These are phyloP conservation scores for Protula sp. DNA, from an alignment of 2,888 invertebrate genomes.

Conservation along the genomic window DNA sequence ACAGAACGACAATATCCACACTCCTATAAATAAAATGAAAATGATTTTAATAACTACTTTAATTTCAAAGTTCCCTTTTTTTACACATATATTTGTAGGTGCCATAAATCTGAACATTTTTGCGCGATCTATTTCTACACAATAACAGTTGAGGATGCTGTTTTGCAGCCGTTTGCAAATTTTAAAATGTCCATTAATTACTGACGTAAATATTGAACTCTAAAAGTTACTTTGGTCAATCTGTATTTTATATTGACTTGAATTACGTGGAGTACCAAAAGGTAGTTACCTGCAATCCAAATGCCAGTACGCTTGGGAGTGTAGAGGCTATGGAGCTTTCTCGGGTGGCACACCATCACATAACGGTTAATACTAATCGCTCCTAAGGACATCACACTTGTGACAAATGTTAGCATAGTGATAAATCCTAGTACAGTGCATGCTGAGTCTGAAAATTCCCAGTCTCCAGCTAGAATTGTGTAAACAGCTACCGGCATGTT, in stretches of 20 bases:
- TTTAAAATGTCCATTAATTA: no score
- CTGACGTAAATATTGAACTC: no score
- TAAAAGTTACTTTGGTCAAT: no score
- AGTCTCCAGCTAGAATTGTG: no score
- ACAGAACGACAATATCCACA: conserved; percentile 28
- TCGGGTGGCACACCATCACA: conserved; percentile 36
- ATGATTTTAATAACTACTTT: neutral
- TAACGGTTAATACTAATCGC: conserved; percentile 20
- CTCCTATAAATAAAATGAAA: conserved; percentile 29
- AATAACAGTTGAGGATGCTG: neutral
- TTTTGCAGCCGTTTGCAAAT: no score
- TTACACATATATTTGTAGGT: no score
- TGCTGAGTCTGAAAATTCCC: conserved; percentile 17
- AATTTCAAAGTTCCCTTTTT: neutral
- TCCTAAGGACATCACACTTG: neutral
- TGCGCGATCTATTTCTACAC: no score
- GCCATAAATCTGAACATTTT: no score
- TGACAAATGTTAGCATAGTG: neutral
- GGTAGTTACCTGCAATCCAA: conserved; percentile 31
- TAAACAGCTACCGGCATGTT: no score
- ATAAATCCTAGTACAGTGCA: neutral
- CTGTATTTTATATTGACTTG: no score
- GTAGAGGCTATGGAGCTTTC: conserved; percentile 30
- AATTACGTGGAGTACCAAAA: no score
- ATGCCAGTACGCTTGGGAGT: conserved; percentile 29